Evolutionary conservation across 2,888 invertebrate genomes (phyloP), one percentile per base, ranked within the genome.

Genomic region (Dolichopus griseipennis): DNA sequence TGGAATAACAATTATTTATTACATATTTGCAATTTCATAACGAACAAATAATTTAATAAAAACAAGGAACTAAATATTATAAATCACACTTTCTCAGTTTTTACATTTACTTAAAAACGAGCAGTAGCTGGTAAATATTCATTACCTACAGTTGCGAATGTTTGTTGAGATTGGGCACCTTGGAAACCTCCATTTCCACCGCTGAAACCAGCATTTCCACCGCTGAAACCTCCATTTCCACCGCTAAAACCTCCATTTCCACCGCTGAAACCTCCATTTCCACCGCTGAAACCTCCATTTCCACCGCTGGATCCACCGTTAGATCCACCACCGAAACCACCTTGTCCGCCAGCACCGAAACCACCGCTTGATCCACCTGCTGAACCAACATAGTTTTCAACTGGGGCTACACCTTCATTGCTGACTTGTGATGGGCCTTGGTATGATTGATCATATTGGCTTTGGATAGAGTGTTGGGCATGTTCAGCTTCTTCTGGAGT

Each of bases 401-500:
- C 65, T 27, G 65, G 52, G 65, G 41, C 67, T 18, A 74, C 74
- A 70, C 76, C 76, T 66, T 76, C 76, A 61, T 76, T 71, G 64
- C 70, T 71, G 43, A 73, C 52, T 68, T 72, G 72, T 7, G 72
- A 73, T 7, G 73, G 34, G 6, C 76, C 76, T 61, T 75, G 75
- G 18, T 18, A 52, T 71, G 75, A 37, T 61, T 71, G 70, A 65
- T 75, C 74, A 68, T 75, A 75, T 69, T 75, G 75, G 0, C 61
- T 62, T 68, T 74, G 74, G 41, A 75, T 75, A 61, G 75, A 72
- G 0, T 68, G 68, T 66, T 75, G 75, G 1, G 75, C 75, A 7
- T 75, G 72, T 70, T 71, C 71, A 33, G 75, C 75, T 67, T 75
- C 75, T 72, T 75, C 75, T 1, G 71, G 72, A 3, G 75, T 75